Evolutionary conservation across 2,888 invertebrate species (phyloP), one percentile per base, ranked within the genome.

Genomic region (Nebria brevicollis): DNA sequence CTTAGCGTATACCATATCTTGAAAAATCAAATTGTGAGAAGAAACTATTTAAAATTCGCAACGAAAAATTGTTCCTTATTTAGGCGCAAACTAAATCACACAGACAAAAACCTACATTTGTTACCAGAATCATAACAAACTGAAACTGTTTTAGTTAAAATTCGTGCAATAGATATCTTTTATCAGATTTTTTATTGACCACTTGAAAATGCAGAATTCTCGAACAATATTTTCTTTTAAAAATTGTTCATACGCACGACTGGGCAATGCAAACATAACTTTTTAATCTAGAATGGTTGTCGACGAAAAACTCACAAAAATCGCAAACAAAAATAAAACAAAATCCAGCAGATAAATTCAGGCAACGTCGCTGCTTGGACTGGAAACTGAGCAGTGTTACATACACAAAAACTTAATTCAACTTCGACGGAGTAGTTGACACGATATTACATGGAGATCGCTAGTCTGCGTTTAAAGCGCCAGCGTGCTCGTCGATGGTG

Each of bases 341-440:
- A 25, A 68, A 68, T 2, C 8, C 68, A 68, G 7, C 68, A 68
- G 68, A 26, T 68, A 20, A 68, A 68, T 26, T 26, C 15, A 68
- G 4, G 4, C 68, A 68, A 78, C 73, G 66, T 26, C 64, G 66
- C 73, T 73, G 42, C 66, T 8, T 13, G 54, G 54, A 54, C 54
- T 43, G 43, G 10, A 43, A 43, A 43, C 43, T 54, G 54, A 78
- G 34, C 34, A 4, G 34, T 34, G 34, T 34, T 34, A 78, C 78
- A 78, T 78, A 78, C 74, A 78, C 78, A 78, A 78, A 77, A 78
- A 78, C 66, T 78, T 78, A 64, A 78, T 78, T 42, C 77, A 41
- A 43, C 43, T 43, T 26, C 41, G 73, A 73, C 20, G 20, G 42
- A 8, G 15, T 34, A 73, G 13, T 73, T 73, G 43, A 73, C 73